Evolutionary conservation across 2,113 vertebrate species (phyloP), one percentile per base, ranked within the genome.

Genomic region (Thermophis baileyi): DNA sequence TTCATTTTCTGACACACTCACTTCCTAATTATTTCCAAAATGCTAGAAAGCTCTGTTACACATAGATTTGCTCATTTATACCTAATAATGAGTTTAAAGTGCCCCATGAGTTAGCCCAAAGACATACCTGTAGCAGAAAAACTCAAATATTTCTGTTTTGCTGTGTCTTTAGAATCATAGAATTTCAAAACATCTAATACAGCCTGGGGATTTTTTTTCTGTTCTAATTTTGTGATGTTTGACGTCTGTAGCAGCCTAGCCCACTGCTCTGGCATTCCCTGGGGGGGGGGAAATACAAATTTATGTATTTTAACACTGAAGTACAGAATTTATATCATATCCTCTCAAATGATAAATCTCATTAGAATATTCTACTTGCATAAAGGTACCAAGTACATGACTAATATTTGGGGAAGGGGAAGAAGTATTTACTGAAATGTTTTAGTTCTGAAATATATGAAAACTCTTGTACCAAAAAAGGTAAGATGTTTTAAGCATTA

Each of bases 181-280:
- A 99, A 99, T 96, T 99, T 99, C 44, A 99, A 98, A 94, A 99
- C 99, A 55, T 99, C 99, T 40, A 99, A 98, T 94, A 99, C 99
- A 85, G 99, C 99, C 97, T 99, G 99, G 0, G 99, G 99, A 94
- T 99, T 99, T 94, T 99, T 99, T 98, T 99, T 99, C 97, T 99
- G 99, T 97, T 99, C 99, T 30, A 98, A 98, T 96, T 99, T 99
- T 30, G 99, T 99, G 97, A 99, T 99, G 96, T 99, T 99, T 95
- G 99, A 99, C 63, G 99, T 99, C 97, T 99, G 99, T 91, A 99
- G 97, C 91, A 99, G 97, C 86, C 99, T 98, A 94, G 99, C 99
- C 99, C 99, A 99, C 90, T 99, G 99, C 96, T 99, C 99, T 69
- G 99, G 99, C 99, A 99, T 99, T 91, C 99, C 99, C 99, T 99